phyloP scores from a whole-genome alignment of 2,113 vertebrate genomes.

The Otocyon megalotis region DNA sequence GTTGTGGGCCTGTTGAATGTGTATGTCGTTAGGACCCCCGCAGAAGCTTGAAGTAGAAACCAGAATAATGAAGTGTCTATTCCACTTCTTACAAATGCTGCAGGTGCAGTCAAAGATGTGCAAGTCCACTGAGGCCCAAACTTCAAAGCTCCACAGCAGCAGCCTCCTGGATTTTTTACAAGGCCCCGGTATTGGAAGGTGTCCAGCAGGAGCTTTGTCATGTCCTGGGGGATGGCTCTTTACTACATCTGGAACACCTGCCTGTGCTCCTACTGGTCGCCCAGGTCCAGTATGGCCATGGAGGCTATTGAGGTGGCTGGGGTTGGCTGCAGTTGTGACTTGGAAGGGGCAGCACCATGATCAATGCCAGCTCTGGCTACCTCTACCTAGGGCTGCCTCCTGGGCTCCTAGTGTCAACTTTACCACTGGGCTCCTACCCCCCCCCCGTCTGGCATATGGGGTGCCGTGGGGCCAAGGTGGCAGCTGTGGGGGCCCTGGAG shows the following conservation, averaged over 20 bases:
- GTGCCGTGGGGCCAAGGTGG: background rate
- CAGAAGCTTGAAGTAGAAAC: slow-evolving; percentile 92
- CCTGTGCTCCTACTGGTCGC: background rate
- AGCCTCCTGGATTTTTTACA: slow-evolving; percentile 94
- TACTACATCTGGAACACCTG: background rate
- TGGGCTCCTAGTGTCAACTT: background rate
- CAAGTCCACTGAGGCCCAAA: slow-evolving; percentile 91
- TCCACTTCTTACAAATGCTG: slow-evolving; percentile 98
- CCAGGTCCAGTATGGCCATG: background rate
- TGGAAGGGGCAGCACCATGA: background rate
- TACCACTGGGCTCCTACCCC: background rate
- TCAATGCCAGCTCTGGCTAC: background rate
- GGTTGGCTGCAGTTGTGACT: background rate
- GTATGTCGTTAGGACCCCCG: slow-evolving; percentile 79
- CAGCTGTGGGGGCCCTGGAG: background rate
- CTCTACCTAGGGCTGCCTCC: background rate
- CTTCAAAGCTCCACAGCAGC: slow-evolving; percentile 97
- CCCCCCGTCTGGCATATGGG: background rate
- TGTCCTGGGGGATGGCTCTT: background rate
- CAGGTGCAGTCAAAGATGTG: slow-evolving; percentile 97
- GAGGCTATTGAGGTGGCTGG: background rate
- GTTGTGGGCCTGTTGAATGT: background rate
- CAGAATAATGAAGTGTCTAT: slow-evolving; percentile 95
- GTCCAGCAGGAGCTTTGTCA: background rate
- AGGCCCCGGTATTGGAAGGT: slow-evolving; percentile 85